Evolutionary conservation across 1,140 invertebrate species (phyloP), one percentile per base, ranked within the genome.

Genomic region (Drosophila pallidifrons): DNA sequence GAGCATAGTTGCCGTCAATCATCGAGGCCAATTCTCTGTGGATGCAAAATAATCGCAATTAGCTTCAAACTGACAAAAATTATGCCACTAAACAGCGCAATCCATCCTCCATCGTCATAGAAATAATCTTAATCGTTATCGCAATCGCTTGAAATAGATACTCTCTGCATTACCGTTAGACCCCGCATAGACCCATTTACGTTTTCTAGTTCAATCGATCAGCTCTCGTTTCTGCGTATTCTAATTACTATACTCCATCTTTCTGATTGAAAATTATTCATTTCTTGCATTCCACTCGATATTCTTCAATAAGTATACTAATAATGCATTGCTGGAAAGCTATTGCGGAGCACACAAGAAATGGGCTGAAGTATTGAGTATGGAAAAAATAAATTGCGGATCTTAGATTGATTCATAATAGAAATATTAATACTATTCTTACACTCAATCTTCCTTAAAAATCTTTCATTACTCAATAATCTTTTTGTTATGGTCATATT

Each of bases 1-100:
- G 41, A 81, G 75, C 87, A 87, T 87, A 49, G 65, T 74, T 60
- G 49, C 55, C 46, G 5, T 15, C 15, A 57, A 43, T 38, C 54
- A 57, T 55, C 51, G 57, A 38, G 41, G 58, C 38, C 41, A 54
- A 65, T 46, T 46, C 25, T 20, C 71, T 67, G 63, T 49, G 20
- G 47, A 67, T 66, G 32, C 13, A 41, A 10, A 74, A 66, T 57
- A 10, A 38, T 67, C 30, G 3, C 46, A 77, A 73, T 73, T 65
- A 68, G 71, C 52, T 69, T 35, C 41, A 35, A 57, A 41, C 54
- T 47, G 16, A 16, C 35, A 16, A 20, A 38, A 57, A 41, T 32
- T n/a, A 1, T 28, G 20, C 66, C 59, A 52, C 47, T 59, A 32
- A n/a, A 10, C 13, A 57, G 4, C 5, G 3, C 7, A 28, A 54